phyloP scores from a whole-genome alignment of 2,888 invertebrate species.

The Nipponacmea schrenckii region DNA sequence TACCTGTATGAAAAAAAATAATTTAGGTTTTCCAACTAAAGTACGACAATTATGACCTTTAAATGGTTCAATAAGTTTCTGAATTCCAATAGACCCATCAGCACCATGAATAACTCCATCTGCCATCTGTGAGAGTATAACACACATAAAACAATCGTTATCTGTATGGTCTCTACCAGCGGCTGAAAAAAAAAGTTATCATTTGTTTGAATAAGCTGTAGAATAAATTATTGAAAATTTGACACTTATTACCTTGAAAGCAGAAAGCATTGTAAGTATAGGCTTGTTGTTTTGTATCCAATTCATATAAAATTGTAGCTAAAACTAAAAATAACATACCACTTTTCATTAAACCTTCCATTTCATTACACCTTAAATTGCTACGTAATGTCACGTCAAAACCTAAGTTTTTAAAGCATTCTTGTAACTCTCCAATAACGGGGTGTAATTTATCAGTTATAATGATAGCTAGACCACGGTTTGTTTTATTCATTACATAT shows the following conservation, averaged over 20 bases:
- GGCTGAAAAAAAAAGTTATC: slow-evolving; percentile 69
- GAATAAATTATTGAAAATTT: too few species aligned
- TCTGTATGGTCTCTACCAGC: slow-evolving; percentile 82
- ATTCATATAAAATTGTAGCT: too few species aligned
- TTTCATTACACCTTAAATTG: slow-evolving; percentile 77
- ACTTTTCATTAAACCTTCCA: slow-evolving; percentile 76
- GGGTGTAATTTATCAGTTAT: slow-evolving; percentile 86
- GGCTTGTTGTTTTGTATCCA: background rate
- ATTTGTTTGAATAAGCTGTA: background rate
- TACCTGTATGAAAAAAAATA: slow-evolving; percentile 80
- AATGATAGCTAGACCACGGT: slow-evolving; percentile 85
- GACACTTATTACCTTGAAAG: too few species aligned
- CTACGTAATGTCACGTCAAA: slow-evolving; percentile 77
- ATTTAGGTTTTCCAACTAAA: slow-evolving; percentile 86
- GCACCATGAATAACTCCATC: slow-evolving; percentile 86
- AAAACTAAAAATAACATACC: slow-evolving; percentile 63
- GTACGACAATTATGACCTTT: slow-evolving; percentile 79
- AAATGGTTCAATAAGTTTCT: slow-evolving; percentile 75
- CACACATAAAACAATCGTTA: slow-evolving; percentile 84
- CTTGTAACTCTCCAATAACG: slow-evolving; percentile 81
- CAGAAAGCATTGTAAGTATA: too few species aligned
- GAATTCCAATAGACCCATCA: slow-evolving; percentile 86
- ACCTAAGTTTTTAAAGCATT: slow-evolving; percentile 72
- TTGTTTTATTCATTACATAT: slow-evolving; percentile 86
- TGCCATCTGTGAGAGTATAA: slow-evolving; percentile 91